phyloP scores from a whole-genome alignment of 2,888 invertebrate species.

The Sarcophaga caerulescens region DNA sequence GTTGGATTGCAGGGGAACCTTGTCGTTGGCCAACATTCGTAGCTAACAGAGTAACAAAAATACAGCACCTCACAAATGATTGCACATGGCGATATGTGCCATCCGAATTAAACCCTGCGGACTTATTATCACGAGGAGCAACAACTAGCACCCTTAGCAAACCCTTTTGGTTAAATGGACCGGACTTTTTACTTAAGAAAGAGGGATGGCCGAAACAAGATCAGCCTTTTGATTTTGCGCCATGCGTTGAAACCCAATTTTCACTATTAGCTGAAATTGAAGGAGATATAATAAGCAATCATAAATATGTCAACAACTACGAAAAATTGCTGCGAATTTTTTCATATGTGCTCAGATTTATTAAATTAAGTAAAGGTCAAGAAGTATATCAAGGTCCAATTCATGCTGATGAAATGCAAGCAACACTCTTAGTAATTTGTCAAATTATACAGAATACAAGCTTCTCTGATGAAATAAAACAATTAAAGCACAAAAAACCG shows the following conservation, averaged over 20 bases:
- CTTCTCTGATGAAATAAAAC: constrained; percentile 3
- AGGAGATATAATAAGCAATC: constrained; percentile 7
- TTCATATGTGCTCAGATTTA: too few species aligned
- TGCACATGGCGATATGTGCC: constrained; percentile 16
- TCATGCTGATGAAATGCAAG: neutral
- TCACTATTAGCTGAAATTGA: neutral
- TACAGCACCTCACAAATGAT: neutral
- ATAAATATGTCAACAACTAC: constrained; percentile 29
- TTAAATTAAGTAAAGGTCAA: neutral
- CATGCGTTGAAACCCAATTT: neutral
- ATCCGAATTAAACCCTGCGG: constrained; percentile 14
- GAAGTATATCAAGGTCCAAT: neutral
- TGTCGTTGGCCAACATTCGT: constrained; percentile 32
- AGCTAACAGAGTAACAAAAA: constrained; percentile 40
- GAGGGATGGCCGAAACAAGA: constrained; percentile 6
- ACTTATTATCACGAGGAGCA: constrained; percentile 40
- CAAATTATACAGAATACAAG: constrained; percentile 1
- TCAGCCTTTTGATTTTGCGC: too few species aligned
- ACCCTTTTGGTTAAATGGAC: constrained; percentile 26
- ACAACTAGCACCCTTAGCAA: neutral
- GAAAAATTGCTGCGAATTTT: constrained; percentile 30
- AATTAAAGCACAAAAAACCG: neutral
- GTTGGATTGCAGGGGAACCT: constrained; percentile 26
- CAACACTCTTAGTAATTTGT: constrained; percentile 2
- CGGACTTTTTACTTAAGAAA: neutral